phyloP scores from a whole-genome alignment of 2,113 vertebrate species.

The Coptodon rendalli region DNA sequence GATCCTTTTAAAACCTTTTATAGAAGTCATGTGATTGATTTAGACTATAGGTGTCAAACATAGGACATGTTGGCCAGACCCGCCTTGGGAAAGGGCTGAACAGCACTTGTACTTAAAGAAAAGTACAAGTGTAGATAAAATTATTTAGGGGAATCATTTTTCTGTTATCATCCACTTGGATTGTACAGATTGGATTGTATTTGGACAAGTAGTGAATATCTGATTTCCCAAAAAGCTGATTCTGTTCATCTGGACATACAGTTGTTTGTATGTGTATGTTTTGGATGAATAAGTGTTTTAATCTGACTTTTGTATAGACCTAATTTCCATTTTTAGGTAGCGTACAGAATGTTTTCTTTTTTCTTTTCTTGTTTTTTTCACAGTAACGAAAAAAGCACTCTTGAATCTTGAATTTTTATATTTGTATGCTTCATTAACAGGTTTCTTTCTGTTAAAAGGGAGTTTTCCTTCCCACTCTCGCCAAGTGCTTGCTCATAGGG shows the following conservation, averaged over 20 bases:
- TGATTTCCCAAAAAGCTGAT: not conserved
- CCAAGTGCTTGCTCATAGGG: not conserved
- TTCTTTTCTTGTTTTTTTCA: not conserved
- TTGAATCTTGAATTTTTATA: not conserved
- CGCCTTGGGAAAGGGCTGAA: not conserved
- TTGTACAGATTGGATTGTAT: not conserved
- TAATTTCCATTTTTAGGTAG: not conserved
- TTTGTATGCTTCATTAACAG: not conserved
- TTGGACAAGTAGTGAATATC: not conserved
- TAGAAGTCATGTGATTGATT: not conserved
- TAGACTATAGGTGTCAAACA: not conserved
- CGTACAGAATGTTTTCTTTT: not conserved
- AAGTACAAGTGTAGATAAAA: not conserved
- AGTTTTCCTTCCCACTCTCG: not conserved
- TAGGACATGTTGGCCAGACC: not conserved
- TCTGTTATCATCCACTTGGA: not conserved
- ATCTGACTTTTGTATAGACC: not conserved
- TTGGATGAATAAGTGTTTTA: not conserved
- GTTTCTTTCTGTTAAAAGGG: not conserved
- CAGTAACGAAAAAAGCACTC: not conserved
- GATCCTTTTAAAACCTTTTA: not conserved
- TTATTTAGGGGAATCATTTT: rapidly evolving
- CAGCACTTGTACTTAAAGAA: not conserved
- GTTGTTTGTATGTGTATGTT: not conserved
- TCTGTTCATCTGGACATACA: not conserved